Evolutionary conservation across 2,888 invertebrate genomes (phyloP).

Genomic region (Chloroclysta siterata): DNA sequence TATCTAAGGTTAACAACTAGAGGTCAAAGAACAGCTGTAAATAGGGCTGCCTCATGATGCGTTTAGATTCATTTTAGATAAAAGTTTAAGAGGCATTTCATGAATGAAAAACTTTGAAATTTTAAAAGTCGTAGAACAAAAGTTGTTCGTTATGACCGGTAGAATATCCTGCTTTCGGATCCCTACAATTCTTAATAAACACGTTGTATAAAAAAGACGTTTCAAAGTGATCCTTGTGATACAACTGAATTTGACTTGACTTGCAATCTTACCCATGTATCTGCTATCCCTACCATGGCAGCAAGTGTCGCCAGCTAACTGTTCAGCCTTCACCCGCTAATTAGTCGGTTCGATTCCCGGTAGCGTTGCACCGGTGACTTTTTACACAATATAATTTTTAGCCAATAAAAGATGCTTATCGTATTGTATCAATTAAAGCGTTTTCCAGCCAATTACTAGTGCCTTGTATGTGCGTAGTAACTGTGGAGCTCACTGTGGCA

Average conservation of each 20-base stretch:
- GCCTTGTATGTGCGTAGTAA: constrained; percentile 43
- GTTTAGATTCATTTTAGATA: too few relatives aligned
- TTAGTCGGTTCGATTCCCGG: constrained; percentile 71
- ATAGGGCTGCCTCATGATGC: too few relatives aligned
- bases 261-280: constrained; percentile 4
- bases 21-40: too few relatives aligned
- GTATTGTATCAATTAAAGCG: constrained; percentile 60
- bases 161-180: too few relatives aligned
- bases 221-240: too few relatives aligned
- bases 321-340: constrained; percentile 63
- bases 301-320: constrained; percentile 66
- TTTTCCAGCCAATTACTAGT: constrained; percentile 59
- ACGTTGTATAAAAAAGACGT: too few relatives aligned
- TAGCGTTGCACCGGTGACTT: constrained; percentile 55
- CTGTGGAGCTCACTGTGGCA: constrained; percentile 13
- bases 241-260: background rate
- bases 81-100: too few relatives aligned
- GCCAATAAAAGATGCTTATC: constrained; percentile 69
- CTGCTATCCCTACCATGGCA: constrained; percentile 47
- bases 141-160: too few relatives aligned
- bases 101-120: too few relatives aligned
- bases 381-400: constrained; percentile 67
- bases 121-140: too few relatives aligned
- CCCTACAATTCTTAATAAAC: too few relatives aligned
- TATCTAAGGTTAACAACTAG: too few relatives aligned